Conservation (phyloP, 2,888 invertebrate genomes). For the Lithophane socia region DNA sequence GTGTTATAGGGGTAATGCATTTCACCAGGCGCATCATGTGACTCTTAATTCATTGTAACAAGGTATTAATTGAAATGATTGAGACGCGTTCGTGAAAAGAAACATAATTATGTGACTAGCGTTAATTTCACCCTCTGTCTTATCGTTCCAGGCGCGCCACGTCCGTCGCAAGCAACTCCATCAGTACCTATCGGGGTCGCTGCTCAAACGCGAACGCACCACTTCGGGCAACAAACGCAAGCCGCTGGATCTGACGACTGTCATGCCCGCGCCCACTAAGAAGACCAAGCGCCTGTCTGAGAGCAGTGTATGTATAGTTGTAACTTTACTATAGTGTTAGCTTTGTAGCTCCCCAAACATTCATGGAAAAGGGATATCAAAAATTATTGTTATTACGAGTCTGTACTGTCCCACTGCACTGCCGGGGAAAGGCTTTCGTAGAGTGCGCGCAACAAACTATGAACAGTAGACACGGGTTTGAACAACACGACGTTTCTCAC, state of each 20-base stretch:
- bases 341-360: not conserved
- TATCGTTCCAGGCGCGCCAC: conserved; percentile 93
- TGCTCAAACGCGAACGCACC: conserved; percentile 93
- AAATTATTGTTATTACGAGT: not conserved
- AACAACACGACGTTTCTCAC: too few species aligned
- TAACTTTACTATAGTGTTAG: not conserved
- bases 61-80: too few species aligned
- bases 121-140: not conserved
- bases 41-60: too few species aligned
- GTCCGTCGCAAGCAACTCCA: conserved; percentile 95
- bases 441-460: too few species aligned
- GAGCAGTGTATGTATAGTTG: conserved; percentile 81
- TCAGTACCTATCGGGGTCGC: conserved; percentile 93
- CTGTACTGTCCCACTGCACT: not conserved
- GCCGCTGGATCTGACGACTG: conserved; percentile 85
- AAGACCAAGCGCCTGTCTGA: conserved; percentile 85
- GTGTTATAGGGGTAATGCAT: too few species aligned
- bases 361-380: not conserved
- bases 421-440: not conserved
- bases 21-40: too few species aligned
- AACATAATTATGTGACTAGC: too few species aligned
- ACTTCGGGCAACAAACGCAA: conserved; percentile 86
- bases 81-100: too few species aligned
- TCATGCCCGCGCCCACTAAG: conserved; percentile 74
- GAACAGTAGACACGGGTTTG: too few species aligned